A percentile compares a stretch with the other conserved stretches of the same genome.
phyloP scores from a whole-genome alignment of 2,888 invertebrate genomes.

The Euplagia quadripunctaria region DNA sequence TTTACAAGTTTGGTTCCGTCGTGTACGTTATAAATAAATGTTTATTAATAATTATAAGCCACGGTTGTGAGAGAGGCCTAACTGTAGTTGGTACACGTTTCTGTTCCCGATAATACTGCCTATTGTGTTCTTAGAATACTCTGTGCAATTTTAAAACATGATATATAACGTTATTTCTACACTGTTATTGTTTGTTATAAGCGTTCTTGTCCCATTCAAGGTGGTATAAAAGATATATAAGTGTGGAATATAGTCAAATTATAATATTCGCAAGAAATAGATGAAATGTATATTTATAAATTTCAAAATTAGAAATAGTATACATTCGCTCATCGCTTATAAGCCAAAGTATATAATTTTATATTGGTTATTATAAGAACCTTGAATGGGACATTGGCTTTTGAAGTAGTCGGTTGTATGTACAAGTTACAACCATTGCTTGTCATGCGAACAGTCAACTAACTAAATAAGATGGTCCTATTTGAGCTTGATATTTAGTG shows the following conservation, averaged over 20 bases:
- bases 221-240: constrained; percentile 27
- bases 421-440: constrained; percentile 23
- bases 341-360: constrained; percentile 10
- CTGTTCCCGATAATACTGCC: constrained; percentile 78
- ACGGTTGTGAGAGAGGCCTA: constrained; percentile 87
- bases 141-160: constrained; percentile 62
- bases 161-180: constrained; percentile 70
- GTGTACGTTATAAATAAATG: constrained; percentile 53
- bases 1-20: constrained; percentile 49
- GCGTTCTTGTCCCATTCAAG: constrained; percentile 52
- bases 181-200: constrained; percentile 72
- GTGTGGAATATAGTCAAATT: constrained; percentile 10
- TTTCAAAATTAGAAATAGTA: constrained; percentile 9
- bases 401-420: constrained; percentile 28
- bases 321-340: constrained; percentile 5
- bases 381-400: constrained; percentile 47
- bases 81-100: constrained; percentile 74
- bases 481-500: constrained; percentile 49
- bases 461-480: constrained; percentile 34
- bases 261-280: constrained; percentile 9
- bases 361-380: constrained; percentile 22
- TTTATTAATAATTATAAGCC: constrained; percentile 61
- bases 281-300: constrained; percentile 21
- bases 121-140: constrained; percentile 83
- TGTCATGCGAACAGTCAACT: constrained; percentile 33